Evolutionary conservation across 2,113 vertebrate genomes (phyloP).

Genomic region (Laticauda laticaudata): DNA sequence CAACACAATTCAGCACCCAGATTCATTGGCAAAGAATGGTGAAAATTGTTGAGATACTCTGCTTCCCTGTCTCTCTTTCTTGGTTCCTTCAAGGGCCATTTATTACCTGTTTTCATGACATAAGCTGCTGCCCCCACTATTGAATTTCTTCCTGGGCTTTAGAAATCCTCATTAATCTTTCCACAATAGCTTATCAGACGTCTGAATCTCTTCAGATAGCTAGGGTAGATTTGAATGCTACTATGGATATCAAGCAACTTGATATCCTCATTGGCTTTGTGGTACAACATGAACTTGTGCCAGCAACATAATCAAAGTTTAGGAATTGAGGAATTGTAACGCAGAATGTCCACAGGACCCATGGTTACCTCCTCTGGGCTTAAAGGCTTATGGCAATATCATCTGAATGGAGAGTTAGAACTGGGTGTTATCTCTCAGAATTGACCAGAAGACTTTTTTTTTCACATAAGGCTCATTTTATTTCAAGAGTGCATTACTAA

Average conservation of each 20-base stretch:
- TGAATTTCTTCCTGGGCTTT: not conserved
- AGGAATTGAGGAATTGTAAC: not conserved
- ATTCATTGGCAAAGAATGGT: not conserved
- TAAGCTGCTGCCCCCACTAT: not conserved
- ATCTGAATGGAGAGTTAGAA: not conserved
- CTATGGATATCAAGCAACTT: not conserved
- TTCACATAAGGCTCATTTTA: not conserved
- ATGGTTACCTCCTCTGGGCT: not conserved
- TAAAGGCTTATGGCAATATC: not conserved
- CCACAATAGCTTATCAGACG: not conserved
- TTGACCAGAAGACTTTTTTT: not conserved
- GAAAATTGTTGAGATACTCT: not conserved
- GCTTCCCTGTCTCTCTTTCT: not conserved
- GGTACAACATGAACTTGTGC: not conserved
- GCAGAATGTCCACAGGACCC: not conserved
- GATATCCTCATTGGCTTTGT: not conserved
- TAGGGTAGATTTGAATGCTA: not conserved
- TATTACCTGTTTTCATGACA: not conserved
- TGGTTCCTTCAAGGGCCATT: not conserved
- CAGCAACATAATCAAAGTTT: not conserved
- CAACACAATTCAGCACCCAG: conserved; percentile 17
- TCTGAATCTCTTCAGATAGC: not conserved
- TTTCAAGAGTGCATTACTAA: not conserved
- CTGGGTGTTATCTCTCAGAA: not conserved
- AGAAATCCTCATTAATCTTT: not conserved